Evolutionary conservation across 2,888 invertebrate species (phyloP), one percentile per base, ranked within the genome.

Genomic region (Brenthis daphne): DNA sequence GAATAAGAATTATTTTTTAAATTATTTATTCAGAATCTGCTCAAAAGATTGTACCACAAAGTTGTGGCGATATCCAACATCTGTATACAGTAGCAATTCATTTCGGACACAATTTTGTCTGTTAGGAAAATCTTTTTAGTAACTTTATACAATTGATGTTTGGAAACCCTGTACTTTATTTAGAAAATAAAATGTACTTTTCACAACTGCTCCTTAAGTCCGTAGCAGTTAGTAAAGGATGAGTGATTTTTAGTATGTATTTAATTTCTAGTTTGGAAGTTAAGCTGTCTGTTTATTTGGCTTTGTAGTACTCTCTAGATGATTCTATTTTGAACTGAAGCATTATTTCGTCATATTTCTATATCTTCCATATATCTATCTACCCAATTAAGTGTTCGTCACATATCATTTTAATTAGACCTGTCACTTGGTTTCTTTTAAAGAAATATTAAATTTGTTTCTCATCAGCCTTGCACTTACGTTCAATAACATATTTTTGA

Each of bases 401-500:
- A 87, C 89, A 89, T 89, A 88, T 89, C 88, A 89, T 88, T 87
- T 89, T 84, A 63, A 79, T 80, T 87, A 88, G 85, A 71, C 65
- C 79, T 79, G 73, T 73, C 73, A 77, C 29, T 74, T 73, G 68
- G 73, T 73, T 64, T 57, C 57, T 33, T 64, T 33, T 69, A 66
- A 12, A 60, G 14, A 64, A 65, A 65, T 65, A 48, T 64, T 47
- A 29, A 14, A 64, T 48, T 60, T 11, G 24, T 48, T 48, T 14
- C 2, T 16, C 3, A 29, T 60, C 5, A 29, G 43, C 58, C 33
- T 33, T 69, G 68, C 74, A 57, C 58, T 80, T 83, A 80, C 73
- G 79, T 83, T 81, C 79, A 80, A 84, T 82, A 85, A 85, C 66
- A 73, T 75, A 85, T 88, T 88, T 88, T 88, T 82, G 88, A 88